These are phyloP conservation scores for Ellobium chinense DNA, from an alignment of 2,888 invertebrate genomes.

Conservation along the genomic window DNA sequence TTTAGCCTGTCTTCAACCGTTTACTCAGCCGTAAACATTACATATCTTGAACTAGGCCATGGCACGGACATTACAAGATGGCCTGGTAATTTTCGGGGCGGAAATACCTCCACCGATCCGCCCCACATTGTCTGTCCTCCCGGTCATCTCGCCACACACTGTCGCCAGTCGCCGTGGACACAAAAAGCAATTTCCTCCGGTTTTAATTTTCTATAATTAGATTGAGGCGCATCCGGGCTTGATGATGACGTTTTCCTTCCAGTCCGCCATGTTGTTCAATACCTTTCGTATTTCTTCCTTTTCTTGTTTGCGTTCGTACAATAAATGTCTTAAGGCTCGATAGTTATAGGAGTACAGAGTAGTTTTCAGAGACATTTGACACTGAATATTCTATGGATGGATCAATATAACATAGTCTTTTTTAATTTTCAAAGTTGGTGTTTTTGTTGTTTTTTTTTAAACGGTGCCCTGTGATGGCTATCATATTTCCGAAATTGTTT, in stretches of 20 bases:
- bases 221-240: not conserved
- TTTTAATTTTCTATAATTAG: constrained; percentile 11
- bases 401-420: too few relatives aligned
- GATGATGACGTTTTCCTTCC: not conserved
- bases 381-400: too few relatives aligned
- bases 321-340: too few relatives aligned
- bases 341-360: too few relatives aligned
- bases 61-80: not conserved
- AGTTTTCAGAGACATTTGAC: too few relatives aligned
- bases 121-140: not conserved
- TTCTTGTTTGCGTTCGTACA: too few relatives aligned
- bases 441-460: too few relatives aligned
- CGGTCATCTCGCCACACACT: not conserved
- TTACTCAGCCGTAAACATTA: not conserved
- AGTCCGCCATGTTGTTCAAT: not conserved
- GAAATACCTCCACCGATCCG: not conserved
- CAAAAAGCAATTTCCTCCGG: not conserved
- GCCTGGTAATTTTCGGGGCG: not conserved
- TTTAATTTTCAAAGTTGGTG: too few relatives aligned
- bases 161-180: not conserved
- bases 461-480: too few relatives aligned
- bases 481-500: too few relatives aligned
- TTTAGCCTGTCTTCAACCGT: not conserved
- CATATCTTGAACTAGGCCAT: not conserved
- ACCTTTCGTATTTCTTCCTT: too few relatives aligned